phyloP scores from a whole-genome alignment of 1,140 invertebrate genomes.

The Anastatus disparis region DNA sequence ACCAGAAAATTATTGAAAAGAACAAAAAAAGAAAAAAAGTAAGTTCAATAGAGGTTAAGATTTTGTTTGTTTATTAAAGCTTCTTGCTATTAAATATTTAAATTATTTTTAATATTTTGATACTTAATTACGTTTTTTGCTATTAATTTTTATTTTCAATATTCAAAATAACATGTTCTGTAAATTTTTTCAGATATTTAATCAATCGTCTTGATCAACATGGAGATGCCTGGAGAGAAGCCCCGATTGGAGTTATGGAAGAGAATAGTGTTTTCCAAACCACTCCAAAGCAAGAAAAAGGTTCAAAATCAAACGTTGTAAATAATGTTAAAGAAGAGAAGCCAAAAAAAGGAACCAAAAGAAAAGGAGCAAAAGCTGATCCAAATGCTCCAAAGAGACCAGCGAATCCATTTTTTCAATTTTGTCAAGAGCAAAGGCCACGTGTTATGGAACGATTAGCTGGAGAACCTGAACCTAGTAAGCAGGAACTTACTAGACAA shows the following conservation, averaged over 20 bases:
- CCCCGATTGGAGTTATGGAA: conserved; percentile 64
- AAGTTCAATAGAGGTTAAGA: conserved; percentile 57
- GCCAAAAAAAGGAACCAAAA: conserved; percentile 63
- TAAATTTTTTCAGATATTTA: conserved; percentile 56
- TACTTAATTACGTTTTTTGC: background rate
- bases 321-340: conserved; percentile 60
- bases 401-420: conserved; percentile 84
- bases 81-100: background rate
- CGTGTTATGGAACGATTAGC: conserved; percentile 76
- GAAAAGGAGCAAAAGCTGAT: conserved; percentile 69
- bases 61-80: conserved; percentile 14
- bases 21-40: conserved; percentile 66
- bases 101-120: background rate
- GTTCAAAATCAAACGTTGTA: conserved; percentile 49
- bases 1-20: conserved; percentile 63
- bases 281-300: conserved; percentile 58
- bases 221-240: conserved; percentile 65
- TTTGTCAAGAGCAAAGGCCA: conserved; percentile 80
- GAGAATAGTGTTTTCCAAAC: conserved; percentile 62
- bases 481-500: conserved; percentile 80
- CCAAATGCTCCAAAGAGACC: conserved; percentile 82
- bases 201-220: conserved; percentile 65
- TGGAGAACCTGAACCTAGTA: conserved; percentile 75
- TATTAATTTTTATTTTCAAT: too few species aligned
- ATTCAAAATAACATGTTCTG: background rate